phyloP scores from a whole-genome alignment of 2,888 invertebrate species.

The Dichetophora obliterata region DNA sequence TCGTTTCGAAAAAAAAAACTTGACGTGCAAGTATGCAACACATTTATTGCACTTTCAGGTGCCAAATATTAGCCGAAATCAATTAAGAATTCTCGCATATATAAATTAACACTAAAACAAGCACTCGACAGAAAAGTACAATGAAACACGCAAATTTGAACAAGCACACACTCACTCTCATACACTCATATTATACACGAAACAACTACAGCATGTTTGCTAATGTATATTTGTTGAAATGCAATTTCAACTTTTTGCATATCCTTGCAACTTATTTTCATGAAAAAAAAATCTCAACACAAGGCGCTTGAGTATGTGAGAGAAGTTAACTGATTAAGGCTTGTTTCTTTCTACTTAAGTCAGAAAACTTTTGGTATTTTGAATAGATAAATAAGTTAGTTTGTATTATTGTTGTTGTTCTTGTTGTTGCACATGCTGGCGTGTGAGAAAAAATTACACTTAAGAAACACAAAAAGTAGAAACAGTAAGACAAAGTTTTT shows the following conservation, averaged over 20 bases:
- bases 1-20: neutral
- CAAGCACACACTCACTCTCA: neutral
- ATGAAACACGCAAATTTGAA: neutral
- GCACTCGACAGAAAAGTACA: neutral
- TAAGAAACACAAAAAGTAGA: too few species aligned
- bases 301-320: neutral
- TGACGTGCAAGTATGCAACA: slow-evolving; percentile 7
- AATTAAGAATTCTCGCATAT: neutral
- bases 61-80: neutral
- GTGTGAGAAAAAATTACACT: neutral
- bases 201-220: too few species aligned
- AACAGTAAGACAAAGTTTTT: too few species aligned
- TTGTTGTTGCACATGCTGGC: neutral
- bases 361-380: neutral
- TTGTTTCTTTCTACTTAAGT: neutral
- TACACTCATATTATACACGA: neutral
- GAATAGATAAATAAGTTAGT: neutral
- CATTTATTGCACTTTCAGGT: neutral
- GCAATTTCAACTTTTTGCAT: slow-evolving; percentile 1
- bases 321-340: neutral
- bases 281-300: neutral
- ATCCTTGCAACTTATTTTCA: slow-evolving; percentile 16
- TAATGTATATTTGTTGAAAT: neutral
- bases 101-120: neutral
- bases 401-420: neutral